A percentile compares a stretch with the other conserved stretches of the same genome.
phyloP scores from a whole-genome alignment of 1,140 invertebrate genomes.

The Samia ricini region DNA sequence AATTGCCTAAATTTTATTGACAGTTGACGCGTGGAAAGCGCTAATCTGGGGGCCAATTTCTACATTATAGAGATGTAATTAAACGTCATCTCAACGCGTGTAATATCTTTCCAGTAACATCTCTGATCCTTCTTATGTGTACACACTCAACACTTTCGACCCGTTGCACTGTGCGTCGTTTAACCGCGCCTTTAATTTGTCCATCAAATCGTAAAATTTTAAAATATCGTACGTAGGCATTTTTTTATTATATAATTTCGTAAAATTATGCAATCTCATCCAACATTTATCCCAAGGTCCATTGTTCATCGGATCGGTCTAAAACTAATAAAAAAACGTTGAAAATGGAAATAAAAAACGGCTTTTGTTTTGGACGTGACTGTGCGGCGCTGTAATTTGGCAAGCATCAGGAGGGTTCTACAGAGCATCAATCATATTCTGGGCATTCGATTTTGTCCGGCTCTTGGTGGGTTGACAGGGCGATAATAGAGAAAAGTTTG shows the following conservation, averaged over 20 bases:
- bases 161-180: no score
- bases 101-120: no score
- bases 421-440: conserved; percentile 29
- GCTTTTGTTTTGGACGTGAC: conserved; percentile 19
- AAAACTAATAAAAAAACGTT: conserved; percentile 1
- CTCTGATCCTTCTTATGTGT: no score
- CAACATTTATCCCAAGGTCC: background rate
- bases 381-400: conserved; percentile 18
- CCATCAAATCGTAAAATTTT: no score
- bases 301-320: background rate
- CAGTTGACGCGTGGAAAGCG: no score
- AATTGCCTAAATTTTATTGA: no score
- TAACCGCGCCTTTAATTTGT: no score
- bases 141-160: no score
- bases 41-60: no score
- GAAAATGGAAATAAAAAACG: conserved; percentile 8
- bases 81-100: no score
- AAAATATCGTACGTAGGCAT: background rate
- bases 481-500: conserved; percentile 10
- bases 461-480: conserved; percentile 7
- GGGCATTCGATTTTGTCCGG: conserved; percentile 32
- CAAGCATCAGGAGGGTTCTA: conserved; percentile 15
- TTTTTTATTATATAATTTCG: background rate
- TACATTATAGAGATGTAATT: no score
- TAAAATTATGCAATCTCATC: background rate